Evolutionary conservation across 2,113 vertebrate genomes (phyloP), one percentile per base, ranked within the genome.

Genomic region (Nycticebus coucang): DNA sequence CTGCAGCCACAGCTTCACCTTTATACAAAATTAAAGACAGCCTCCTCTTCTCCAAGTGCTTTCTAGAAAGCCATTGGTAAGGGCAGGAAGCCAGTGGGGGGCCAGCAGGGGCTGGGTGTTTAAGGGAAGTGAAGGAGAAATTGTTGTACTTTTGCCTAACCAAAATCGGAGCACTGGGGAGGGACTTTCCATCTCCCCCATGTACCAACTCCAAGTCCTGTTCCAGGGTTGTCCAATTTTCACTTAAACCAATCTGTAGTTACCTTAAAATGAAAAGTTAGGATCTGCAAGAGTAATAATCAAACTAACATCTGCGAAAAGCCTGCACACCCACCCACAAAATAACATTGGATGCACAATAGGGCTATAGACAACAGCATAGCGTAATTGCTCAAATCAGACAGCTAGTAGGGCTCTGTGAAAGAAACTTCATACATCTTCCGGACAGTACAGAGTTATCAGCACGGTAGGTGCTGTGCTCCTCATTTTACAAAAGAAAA

Each of bases 1-100:
- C 93, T 93, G 37, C 91, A 97, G 97, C 87, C 97, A 96, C 88
- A 84, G 94, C 93, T 97, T 97, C 96, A 97, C 93, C 66, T 98
- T 88, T 97, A 95, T 93, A 97, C 96, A 94, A 98, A 98, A 98
- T 98, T 98, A 98, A 98, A 98, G 93, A 97, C 78, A 95, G 95
- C 55, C 81, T 66, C 22, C 17, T 77, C 45, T 60, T 87, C 96
- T 97, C 87, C 53, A 55, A 92, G 68, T 11, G 60, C 74, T 89
- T 68, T 87, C 85, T 66, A 4, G 82, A 84, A 83, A 95, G 91
- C 11, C 55, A 68, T 84, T 75, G n/a, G 80, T 74, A 33, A 69
- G 57, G 55, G 4, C 1, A 62, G 55, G 60, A 55, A 4, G 91
- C 62, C 85, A 69, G 45, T 3, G 2, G 53, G 90, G 18, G n/a